Base-by-base conservation (phyloP, 2,888 invertebrate species). In the Drosophila atripex region DNA sequence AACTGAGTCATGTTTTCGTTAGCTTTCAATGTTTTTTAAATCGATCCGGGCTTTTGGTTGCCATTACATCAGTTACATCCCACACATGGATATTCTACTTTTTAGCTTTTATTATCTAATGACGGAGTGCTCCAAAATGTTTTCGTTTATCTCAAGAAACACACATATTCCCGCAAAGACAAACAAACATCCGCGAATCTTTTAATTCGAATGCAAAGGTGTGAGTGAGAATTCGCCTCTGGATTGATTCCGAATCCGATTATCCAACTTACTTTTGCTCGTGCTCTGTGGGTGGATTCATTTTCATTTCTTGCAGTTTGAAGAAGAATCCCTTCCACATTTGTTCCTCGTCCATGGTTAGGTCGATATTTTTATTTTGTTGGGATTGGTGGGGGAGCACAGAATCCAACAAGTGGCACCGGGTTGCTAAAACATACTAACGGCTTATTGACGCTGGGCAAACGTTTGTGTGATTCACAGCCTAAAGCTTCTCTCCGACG, bases 241-340 rank as follows among this genome's bases (percentile, higher is more conserved):
- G 35, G 11, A 35, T 45, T 32, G 25, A 3, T 6, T n/a, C n/a
- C n/a, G 18, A 38, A 41, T 57, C 12, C 18, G 23, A 25, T n/a
- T 8, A 21, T 7, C 9, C 3, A 49, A 74, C 93, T 91, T 93
- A 95, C 95, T 93, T 93, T 87, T 91, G 92, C 78, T 95, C 95
- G 86, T 95, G 95, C 71, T 94, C 94, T 70, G 93, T 93, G 73
- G 94, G 94, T 53, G 94, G 93, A 60, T 94, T 94, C 89, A 93
- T 93, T 90, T 94, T 94, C 3, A 77, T 71, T 66, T 94, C 93
- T 77, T 94, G 93, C 69, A 95, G 90, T 86, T 94, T 94, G 57
- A 94, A 94, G 85, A 95, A 96, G 87, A 95, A 94, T 68, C 93
- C 93, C 91, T 94, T 95, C 95, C 96, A 96, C 95, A 96, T 95